A percentile compares a stretch with the other conserved stretches of the same genome.
Evolutionary conservation across 2,888 invertebrate species (phyloP).

Genomic region (Eupeodes latifasciatus): DNA sequence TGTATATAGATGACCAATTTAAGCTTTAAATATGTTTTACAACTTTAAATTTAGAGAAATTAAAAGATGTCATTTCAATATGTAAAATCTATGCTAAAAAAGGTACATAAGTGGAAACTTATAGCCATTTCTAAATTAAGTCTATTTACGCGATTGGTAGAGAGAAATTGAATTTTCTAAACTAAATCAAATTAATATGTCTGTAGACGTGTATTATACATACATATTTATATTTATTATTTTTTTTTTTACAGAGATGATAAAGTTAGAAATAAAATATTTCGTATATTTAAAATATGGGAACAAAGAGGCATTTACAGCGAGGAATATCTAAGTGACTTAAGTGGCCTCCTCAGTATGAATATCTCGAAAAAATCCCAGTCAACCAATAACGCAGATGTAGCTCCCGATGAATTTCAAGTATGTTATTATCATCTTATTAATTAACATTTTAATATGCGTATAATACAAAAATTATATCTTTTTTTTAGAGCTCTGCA

Average conservation of each 20-base stretch:
- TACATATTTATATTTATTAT: not conserved
- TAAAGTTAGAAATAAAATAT: slow-evolving; percentile 93
- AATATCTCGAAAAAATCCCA: slow-evolving; percentile 86
- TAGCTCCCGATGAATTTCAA: slow-evolving; percentile 81
- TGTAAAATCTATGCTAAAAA: no score
- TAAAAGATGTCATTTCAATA: no score
- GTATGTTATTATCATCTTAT: slow-evolving; percentile 47
- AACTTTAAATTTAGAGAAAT: no score
- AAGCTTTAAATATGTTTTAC: no score
- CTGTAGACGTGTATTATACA: no score
- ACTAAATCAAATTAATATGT: no score
- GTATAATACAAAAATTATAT: not conserved
- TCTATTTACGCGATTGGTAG: no score
- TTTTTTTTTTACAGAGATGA: slow-evolving; percentile 88
- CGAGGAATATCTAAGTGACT: slow-evolving; percentile 94
- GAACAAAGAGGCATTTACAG: slow-evolving; percentile 96
- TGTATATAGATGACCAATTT: no score
- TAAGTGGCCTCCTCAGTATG: slow-evolving; percentile 92
- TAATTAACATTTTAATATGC: not conserved
- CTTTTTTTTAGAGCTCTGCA: slow-evolving; percentile 87
- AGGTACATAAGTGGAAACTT: no score
- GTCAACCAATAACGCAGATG: slow-evolving; percentile 72
- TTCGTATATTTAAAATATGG: slow-evolving; percentile 98
- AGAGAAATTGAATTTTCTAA: no score
- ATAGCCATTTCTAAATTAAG: no score